phyloP scores from a whole-genome alignment of 1,140 invertebrate species.

The Lethocerus indicus region DNA sequence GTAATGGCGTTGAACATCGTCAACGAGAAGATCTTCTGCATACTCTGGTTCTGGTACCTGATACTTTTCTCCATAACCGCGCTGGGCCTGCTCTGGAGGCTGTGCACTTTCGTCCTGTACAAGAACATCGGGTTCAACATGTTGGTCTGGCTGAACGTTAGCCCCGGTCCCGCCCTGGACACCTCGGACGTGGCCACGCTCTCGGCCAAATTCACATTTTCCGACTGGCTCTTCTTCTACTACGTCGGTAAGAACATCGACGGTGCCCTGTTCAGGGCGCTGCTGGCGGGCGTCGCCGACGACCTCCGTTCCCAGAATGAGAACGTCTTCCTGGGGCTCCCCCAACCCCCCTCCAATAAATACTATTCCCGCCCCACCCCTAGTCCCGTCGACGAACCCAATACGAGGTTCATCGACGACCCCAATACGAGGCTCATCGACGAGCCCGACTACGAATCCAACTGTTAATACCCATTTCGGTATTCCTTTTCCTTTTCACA shows the following conservation, averaged over 20 bases:
- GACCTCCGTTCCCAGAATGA: not conserved
- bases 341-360: no score
- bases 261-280: not conserved
- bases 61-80: slow-evolving; percentile 46
- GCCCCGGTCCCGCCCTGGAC: slow-evolving; percentile 55
- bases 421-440: no score
- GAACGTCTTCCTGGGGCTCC: no score
- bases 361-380: no score
- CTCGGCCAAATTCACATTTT: slow-evolving; percentile 63
- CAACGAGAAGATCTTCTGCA: slow-evolving; percentile 65
- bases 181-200: slow-evolving; percentile 57
- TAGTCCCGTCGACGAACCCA: no score
- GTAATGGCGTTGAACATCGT: slow-evolving; percentile 57
- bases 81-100: slow-evolving; percentile 48
- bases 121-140: slow-evolving; percentile 5
- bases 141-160: slow-evolving; percentile 21
- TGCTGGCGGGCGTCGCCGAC: not conserved
- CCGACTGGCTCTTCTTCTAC: slow-evolving; percentile 86
- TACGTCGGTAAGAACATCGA: slow-evolving; percentile 77
- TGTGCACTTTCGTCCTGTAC: slow-evolving; percentile 46
- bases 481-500: no score
- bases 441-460: no score
- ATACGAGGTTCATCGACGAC: no score
- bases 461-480: no score
- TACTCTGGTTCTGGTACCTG: slow-evolving; percentile 69